phyloP scores from a whole-genome alignment of 2,797 vertebrate genomes.

The Pristis pectinata region DNA sequence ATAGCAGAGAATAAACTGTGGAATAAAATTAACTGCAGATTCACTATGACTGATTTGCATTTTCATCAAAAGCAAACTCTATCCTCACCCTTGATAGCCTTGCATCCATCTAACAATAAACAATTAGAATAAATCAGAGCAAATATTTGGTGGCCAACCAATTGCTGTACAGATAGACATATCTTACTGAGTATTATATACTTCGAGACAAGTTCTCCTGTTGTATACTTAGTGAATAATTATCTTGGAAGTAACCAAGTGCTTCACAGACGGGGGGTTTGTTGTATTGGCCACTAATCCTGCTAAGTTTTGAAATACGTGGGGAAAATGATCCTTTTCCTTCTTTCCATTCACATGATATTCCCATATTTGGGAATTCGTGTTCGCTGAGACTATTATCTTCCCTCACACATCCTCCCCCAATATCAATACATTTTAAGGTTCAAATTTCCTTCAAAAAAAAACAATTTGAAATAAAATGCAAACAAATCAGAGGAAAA shows the following conservation, averaged over 20 bases:
- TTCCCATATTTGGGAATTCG: no score
- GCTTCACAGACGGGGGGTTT: background rate
- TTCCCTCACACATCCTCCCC: background rate
- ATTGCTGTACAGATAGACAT: background rate
- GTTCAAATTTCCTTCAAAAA: background rate
- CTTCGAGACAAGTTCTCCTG: no score
- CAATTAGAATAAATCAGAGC: background rate
- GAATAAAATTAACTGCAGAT: background rate
- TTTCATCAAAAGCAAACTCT: background rate
- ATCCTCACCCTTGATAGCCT: background rate
- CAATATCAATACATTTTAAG: no score
- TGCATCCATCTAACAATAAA: background rate
- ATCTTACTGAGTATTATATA: no score
- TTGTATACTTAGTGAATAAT: no score
- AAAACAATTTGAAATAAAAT: background rate
- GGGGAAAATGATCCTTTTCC: background rate
- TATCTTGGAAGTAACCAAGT: background rate
- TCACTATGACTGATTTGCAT: background rate
- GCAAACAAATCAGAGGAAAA: background rate
- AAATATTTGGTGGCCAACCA: background rate
- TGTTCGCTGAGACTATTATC: background rate
- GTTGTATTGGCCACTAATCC: background rate
- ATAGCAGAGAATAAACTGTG: background rate
- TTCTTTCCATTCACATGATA: background rate
- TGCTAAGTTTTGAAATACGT: background rate